Evolutionary conservation across 2,113 vertebrate species (phyloP).

Genomic region (Cynoglossus semilaevis): DNA sequence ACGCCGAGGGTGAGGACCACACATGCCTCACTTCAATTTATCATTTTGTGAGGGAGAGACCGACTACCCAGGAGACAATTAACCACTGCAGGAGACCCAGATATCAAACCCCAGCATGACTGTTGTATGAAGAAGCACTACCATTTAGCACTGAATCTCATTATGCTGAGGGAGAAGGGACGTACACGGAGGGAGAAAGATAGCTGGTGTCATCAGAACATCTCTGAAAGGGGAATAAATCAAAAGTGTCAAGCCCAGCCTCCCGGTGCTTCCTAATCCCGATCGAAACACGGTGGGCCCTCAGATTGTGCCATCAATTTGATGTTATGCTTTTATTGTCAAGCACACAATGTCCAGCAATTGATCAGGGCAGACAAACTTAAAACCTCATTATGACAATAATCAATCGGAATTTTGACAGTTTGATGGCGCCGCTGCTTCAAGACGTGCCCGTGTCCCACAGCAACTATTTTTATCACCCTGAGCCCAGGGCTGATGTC

Average conservation of each 20-base stretch:
- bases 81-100: slow-evolving; percentile 73
- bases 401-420: slow-evolving; percentile 69
- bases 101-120: slow-evolving; percentile 72
- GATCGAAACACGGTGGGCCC: slow-evolving; percentile 61
- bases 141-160: slow-evolving; percentile 73
- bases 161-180: slow-evolving; percentile 58
- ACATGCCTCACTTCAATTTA: slow-evolving; percentile 75
- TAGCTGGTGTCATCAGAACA: slow-evolving; percentile 70
- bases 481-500: slow-evolving; percentile 31
- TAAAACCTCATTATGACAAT: slow-evolving; percentile 73
- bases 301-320: slow-evolving; percentile 73
- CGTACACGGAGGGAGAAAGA: slow-evolving; percentile 39
- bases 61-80: slow-evolving; percentile 75
- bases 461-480: slow-evolving; percentile 55
- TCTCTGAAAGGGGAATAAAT: slow-evolving; percentile 70
- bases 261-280: slow-evolving; percentile 60
- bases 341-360: slow-evolving; percentile 72
- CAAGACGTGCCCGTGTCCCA: slow-evolving; percentile 53
- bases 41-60: slow-evolving; percentile 69
- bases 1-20: slow-evolving; percentile 74
- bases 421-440: slow-evolving; percentile 63
- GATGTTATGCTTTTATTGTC: slow-evolving; percentile 76
- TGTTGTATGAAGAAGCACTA: slow-evolving; percentile 60
- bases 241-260: slow-evolving; percentile 61
- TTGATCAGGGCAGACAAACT: slow-evolving; percentile 74